These are phyloP conservation scores for Andrena bicolor DNA, from an alignment of 2,888 invertebrate species.

Conservation along the genomic window DNA sequence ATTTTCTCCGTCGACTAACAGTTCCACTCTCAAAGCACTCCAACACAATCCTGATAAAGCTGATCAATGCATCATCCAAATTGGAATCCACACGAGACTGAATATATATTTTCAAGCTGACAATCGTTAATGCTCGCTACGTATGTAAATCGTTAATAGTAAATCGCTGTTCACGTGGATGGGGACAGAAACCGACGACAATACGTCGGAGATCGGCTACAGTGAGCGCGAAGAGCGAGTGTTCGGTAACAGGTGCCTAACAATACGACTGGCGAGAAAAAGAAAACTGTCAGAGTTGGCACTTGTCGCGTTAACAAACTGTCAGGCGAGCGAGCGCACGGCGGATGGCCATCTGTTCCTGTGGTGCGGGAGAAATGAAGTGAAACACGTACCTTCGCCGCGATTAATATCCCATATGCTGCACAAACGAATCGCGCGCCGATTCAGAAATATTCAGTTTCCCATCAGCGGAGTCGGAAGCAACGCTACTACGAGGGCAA, in stretches of 20 bases:
- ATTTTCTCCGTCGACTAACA: neutral
- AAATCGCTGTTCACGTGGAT: neutral
- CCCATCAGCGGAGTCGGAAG: constrained; percentile 41
- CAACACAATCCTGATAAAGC: neutral
- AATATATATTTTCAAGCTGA: constrained; percentile 52
- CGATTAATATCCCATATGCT: constrained; percentile 37
- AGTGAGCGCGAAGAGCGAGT: neutral
- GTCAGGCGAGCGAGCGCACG: constrained; percentile 53
- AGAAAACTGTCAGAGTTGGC: constrained; percentile 59
- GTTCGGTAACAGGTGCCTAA: constrained; percentile 54
- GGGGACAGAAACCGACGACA: neutral
- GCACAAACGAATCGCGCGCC: constrained; percentile 39
- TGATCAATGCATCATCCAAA: neutral
- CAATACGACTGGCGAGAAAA: constrained; percentile 50
- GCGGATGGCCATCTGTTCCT: constrained; percentile 64
- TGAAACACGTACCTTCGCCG: constrained; percentile 55
- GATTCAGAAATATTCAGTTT: constrained; percentile 32
- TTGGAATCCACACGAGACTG: constrained; percentile 2
- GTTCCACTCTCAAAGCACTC: neutral
- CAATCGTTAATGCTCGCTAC: constrained; percentile 28
- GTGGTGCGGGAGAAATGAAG: constrained; percentile 22
- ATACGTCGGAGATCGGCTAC: neutral
- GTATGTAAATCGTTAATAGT: neutral
- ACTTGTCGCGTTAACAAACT: constrained; percentile 67
- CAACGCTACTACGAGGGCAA: constrained; percentile 38